Evolutionary conservation across 2,888 invertebrate genomes (phyloP), one percentile per base, ranked within the genome.

Genomic region (Apamea crenata): DNA sequence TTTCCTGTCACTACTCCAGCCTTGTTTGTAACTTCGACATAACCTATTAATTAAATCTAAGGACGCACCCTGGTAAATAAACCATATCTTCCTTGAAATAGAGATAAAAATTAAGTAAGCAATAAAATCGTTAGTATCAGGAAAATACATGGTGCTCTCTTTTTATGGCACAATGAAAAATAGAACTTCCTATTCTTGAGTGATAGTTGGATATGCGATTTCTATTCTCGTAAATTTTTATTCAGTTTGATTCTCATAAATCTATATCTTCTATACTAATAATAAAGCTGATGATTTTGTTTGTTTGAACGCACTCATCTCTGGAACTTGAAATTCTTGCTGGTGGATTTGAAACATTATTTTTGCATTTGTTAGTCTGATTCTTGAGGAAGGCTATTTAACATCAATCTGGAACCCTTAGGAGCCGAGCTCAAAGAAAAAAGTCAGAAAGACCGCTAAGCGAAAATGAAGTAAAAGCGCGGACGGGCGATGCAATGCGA

Each of bases 41-140:
- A 73, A 72, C 66, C 65, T 56, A 82, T 65, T 72, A 74, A 80
- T 82, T 56, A 78, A 74, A 76, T 66, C 18, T 29, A 32, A 29
- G 36, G 2, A n/a, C 2, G 10, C 1, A 68, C 25, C 70, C 14
- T 50, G 1, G 0, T 78, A 72, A 80, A 56, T 6, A 2, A 72
- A 72, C 69, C 40, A n/a, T 84, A 18, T 0, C 0, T 0, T 0
- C 0, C 1, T 5, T 10, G 0, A 4, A 1, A 71, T 71, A 74
- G 10, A 63, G 73, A 63, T 56, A 1, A 16, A n/a, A 32, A 44
- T 12, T 67, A 1, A 3, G 2, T 21, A 16, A 29, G 6, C 40
- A 40, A 61, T 7, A n/a, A 36, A 4, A 29, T 59, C 0, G 14
- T 65, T 25, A 63, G 25, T 44, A 32, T 16, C 12, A 36, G 36